These are phyloP conservation scores for Numida meleagris DNA, from an alignment of 2,113 vertebrate genomes.

Conservation along the genomic window DNA sequence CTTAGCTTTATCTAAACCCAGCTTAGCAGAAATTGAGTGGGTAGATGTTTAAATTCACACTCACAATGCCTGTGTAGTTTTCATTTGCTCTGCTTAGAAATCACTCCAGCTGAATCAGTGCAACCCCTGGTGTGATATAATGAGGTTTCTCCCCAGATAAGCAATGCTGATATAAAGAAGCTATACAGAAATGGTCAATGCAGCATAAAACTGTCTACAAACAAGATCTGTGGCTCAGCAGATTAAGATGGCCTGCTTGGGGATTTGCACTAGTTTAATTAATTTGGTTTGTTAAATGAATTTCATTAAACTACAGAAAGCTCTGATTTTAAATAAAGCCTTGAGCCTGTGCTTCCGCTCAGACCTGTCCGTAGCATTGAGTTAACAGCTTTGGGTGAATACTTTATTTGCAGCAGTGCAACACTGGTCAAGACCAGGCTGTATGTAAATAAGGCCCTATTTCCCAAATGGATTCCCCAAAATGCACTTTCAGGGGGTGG, in stretches of 20 bases:
- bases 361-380: background rate
- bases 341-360: background rate
- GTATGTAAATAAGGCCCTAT: background rate
- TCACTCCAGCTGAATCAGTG: background rate
- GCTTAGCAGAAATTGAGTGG: background rate
- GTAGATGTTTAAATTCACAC: background rate
- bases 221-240: slow-evolving; percentile 10
- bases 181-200: slow-evolving; percentile 21
- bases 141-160: slow-evolving; percentile 40
- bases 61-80: background rate
- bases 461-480: background rate
- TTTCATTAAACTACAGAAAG: background rate
- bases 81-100: slow-evolving; percentile 31
- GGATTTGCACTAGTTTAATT: slow-evolving; percentile 35
- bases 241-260: background rate
- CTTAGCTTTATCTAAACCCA: slow-evolving; percentile 2
- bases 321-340: slow-evolving; percentile 27
- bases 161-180: slow-evolving; percentile 20
- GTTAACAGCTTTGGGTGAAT: background rate
- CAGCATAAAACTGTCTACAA: slow-evolving; percentile 46
- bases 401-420: background rate
- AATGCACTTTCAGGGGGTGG: background rate
- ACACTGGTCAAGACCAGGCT: background rate
- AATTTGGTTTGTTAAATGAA: slow-evolving; percentile 34
- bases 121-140: slow-evolving; percentile 58